These are phyloP conservation scores for Uloborus plumipes DNA, from an alignment of 2,888 invertebrate genomes.

Conservation along the genomic window DNA sequence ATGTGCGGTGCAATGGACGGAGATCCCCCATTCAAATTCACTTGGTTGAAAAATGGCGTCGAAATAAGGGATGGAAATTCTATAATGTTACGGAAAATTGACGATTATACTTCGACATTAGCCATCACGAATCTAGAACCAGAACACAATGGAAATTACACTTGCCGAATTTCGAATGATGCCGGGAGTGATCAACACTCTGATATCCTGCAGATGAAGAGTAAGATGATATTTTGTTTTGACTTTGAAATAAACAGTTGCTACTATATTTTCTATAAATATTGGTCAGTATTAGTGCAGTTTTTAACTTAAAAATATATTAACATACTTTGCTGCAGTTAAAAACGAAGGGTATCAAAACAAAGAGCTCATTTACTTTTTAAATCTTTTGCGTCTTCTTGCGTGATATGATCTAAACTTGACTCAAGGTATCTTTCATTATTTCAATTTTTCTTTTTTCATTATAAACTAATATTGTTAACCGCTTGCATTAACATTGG, in stretches of 20 bases:
- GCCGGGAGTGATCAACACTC: slow-evolving; percentile 24
- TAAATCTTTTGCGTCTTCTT: background rate
- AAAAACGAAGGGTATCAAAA: background rate
- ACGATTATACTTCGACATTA: slow-evolving; percentile 11
- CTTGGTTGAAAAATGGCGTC: slow-evolving; percentile 53
- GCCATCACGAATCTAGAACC: slow-evolving; percentile 13
- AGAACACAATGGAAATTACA: slow-evolving; percentile 37
- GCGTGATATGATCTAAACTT: no score
- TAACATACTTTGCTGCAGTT: background rate
- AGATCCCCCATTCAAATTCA: slow-evolving; percentile 46
- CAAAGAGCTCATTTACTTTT: background rate
- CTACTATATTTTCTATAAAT: background rate
- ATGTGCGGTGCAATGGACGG: slow-evolving; percentile 32
- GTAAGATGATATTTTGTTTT: slow-evolving; percentile 13
- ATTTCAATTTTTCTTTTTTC: background rate
- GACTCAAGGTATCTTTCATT: no score
- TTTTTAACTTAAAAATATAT: background rate
- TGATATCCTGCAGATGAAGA: slow-evolving; percentile 5
- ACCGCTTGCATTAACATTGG: background rate
- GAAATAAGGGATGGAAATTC: background rate
- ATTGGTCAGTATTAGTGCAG: background rate
- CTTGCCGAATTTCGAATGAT: slow-evolving; percentile 25
- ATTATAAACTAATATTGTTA: no score
- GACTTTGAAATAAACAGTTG: background rate
- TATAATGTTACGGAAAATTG: background rate